A percentile compares a stretch with the other conserved stretches of the same genome.
These are phyloP conservation scores for Chaetodon trifascialis DNA, from an alignment of 2,113 vertebrate species.

Conservation along the genomic window DNA sequence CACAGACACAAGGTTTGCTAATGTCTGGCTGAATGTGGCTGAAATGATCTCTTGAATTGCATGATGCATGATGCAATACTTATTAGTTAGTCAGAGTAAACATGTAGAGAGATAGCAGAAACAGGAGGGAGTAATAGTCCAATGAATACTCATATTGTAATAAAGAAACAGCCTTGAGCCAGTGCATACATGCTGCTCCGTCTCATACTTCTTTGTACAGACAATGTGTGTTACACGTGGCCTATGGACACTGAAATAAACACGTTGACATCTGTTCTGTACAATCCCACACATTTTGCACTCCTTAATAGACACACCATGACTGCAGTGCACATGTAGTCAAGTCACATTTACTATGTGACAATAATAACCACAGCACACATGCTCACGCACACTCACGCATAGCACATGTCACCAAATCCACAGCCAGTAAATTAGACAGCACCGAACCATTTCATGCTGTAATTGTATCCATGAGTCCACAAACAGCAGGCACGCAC, in stretches of 20 bases:
- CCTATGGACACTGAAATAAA: not conserved
- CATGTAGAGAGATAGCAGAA: not conserved
- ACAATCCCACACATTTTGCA: not conserved
- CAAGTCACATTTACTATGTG: not conserved
- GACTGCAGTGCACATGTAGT: too few species aligned
- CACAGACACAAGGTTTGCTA: not conserved
- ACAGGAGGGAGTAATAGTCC: not conserved
- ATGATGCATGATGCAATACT: not conserved
- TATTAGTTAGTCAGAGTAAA: not conserved
- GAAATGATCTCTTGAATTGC: not conserved
- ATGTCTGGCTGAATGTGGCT: not conserved
- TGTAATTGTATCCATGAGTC: slow-evolving; percentile 52
- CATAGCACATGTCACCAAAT: slow-evolving; percentile 36
- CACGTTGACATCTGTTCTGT: slow-evolving; percentile 1
- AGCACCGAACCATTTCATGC: slow-evolving; percentile 45
- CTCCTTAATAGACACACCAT: not conserved
- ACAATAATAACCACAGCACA: not conserved
- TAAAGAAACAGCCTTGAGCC: too few species aligned
- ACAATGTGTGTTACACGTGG: not conserved
- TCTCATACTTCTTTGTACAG: not conserved
- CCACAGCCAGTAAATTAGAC: slow-evolving; percentile 32
- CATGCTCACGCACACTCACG: not conserved
- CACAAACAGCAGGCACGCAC: slow-evolving; percentile 20
- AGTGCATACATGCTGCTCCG: not conserved
- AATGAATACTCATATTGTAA: not conserved